Conservation (phyloP, 1,140 invertebrate species). For the Akabosia matsudoensis region DNA sequence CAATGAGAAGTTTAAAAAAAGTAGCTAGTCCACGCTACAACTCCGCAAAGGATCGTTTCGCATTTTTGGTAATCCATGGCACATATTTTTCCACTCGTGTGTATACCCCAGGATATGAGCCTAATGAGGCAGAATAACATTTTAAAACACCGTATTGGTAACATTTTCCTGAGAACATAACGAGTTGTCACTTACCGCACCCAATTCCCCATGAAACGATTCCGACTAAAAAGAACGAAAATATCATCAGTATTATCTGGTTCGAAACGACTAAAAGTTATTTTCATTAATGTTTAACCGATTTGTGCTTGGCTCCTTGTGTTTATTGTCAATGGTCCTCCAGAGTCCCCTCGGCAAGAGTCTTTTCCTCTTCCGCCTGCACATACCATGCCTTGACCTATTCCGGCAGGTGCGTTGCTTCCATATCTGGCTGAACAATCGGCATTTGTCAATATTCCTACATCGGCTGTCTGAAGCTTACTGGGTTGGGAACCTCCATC, state of each 20-base stretch:
- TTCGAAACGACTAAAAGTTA: not conserved
- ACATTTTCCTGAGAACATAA: too few species aligned
- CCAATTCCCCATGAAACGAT: constrained; percentile 15
- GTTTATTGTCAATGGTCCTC: constrained; percentile 7
- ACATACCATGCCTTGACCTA: constrained; percentile 73
- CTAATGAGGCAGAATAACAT: too few species aligned
- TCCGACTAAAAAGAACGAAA: not conserved
- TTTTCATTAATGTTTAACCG: not conserved
- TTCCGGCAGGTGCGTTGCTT: constrained; percentile 68
- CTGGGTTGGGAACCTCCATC: not conserved
- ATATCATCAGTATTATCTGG: too few species aligned
- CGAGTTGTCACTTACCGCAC: too few species aligned
- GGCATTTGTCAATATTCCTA: constrained; percentile 75
- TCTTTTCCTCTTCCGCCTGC: constrained; percentile 77
- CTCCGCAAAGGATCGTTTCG: not conserved
- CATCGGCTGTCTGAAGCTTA: constrained; percentile 71
- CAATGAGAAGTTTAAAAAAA: not conserved
- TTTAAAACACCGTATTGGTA: too few species aligned
- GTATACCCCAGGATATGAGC: not conserved
- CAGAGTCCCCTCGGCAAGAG: constrained; percentile 67
- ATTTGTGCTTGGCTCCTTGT: not conserved
- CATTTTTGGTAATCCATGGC: constrained; percentile 1
- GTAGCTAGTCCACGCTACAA: not conserved
- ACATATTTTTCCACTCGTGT: constrained; percentile 3
- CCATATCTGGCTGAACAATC: constrained; percentile 77